phyloP scores from a whole-genome alignment of 92 coral and sea anemone genomes.

The Umimayanthus kanabou region DNA sequence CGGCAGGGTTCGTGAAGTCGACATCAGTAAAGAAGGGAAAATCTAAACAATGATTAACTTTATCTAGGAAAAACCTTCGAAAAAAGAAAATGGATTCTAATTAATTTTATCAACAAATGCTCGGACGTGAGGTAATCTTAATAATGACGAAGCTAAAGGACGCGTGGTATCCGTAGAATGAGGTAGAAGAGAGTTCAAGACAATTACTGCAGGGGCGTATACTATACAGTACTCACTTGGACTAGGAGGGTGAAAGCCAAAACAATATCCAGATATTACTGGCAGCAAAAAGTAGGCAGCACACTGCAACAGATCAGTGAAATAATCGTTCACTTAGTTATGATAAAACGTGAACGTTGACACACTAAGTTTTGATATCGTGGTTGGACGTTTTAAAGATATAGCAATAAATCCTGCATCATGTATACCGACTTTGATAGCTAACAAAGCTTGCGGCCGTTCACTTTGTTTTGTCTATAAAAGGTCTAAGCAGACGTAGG shows the following conservation, averaged over 20 bases:
- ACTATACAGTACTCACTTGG: too few relatives aligned
- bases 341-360: too few relatives aligned
- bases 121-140: not conserved
- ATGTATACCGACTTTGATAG: not conserved
- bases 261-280: not conserved
- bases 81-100: too few relatives aligned
- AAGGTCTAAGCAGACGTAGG: too few relatives aligned
- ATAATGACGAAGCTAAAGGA: not conserved
- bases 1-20: not conserved
- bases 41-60: not conserved
- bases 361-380: not conserved
- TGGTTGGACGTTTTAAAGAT: not conserved
- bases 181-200: not conserved
- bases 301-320: not conserved
- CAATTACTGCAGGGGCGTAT: not conserved
- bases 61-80: not conserved
- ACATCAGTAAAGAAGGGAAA: not conserved
- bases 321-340: too few relatives aligned
- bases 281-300: not conserved
- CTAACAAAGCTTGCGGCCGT: not conserved
- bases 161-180: not conserved
- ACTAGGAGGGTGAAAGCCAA: not conserved
- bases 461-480: too few relatives aligned
- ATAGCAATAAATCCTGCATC: not conserved
- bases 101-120: not conserved